phyloP scores from a whole-genome alignment of 2,797 vertebrate genomes.

The Pangasius djambal region DNA sequence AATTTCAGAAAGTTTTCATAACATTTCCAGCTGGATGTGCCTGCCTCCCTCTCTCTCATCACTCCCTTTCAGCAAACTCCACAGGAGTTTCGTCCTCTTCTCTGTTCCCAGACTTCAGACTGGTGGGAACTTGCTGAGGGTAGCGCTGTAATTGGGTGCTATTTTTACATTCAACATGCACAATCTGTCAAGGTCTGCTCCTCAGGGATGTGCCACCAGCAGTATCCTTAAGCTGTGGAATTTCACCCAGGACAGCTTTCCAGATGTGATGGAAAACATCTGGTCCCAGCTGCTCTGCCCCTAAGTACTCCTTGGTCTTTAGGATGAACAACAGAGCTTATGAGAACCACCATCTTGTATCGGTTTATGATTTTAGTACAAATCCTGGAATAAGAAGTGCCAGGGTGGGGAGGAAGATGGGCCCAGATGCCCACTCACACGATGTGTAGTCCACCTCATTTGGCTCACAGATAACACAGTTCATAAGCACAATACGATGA shows the following conservation, averaged over 20 bases:
- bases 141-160: conserved; percentile 83
- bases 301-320: conserved; percentile 7
- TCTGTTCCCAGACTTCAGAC: conserved; percentile 91
- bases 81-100: conserved; percentile 74
- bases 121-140: conserved; percentile 90
- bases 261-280: conserved; percentile 93
- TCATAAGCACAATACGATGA: neutral
- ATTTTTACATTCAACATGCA: conserved; percentile 91
- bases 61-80: conserved; percentile 41
- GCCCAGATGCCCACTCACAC: neutral
- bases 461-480: neutral
- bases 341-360: conserved; percentile 4
- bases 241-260: conserved; percentile 85
- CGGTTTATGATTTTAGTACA: neutral
- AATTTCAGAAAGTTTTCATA: neutral
- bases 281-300: conserved; percentile 72
- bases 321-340: conserved; percentile 1
- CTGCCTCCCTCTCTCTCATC: neutral
- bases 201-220: conserved; percentile 87
- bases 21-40: conserved; percentile 18
- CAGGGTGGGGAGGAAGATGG: neutral
- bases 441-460: neutral
- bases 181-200: conserved; percentile 83
- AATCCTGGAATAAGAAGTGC: neutral
- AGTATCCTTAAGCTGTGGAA: conserved; percentile 82